These are phyloP conservation scores for Taenaris catops DNA, from an alignment of 2,888 invertebrate genomes.

Conservation along the genomic window DNA sequence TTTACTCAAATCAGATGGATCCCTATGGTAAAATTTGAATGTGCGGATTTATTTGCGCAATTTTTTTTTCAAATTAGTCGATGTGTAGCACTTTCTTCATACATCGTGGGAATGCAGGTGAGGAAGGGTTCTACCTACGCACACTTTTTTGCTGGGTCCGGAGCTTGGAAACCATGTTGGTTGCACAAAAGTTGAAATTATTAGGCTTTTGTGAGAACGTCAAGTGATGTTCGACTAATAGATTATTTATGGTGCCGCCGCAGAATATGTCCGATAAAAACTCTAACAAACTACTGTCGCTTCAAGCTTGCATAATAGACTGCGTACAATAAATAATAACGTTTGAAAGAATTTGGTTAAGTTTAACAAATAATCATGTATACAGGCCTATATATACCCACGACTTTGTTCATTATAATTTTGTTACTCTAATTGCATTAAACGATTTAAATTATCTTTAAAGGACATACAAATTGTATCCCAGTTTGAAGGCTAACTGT, in stretches of 20 bases:
- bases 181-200: conserved; percentile 70
- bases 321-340: too few relatives aligned
- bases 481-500: too few relatives aligned
- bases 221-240: conserved; percentile 72
- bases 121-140: conserved; percentile 64
- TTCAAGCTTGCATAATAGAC: too few relatives aligned
- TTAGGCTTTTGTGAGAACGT: conserved; percentile 65
- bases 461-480: too few relatives aligned
- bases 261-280: conserved; percentile 37
- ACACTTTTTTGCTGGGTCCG: conserved; percentile 46
- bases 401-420: too few relatives aligned
- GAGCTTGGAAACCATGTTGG: conserved; percentile 36
- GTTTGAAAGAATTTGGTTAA: too few relatives aligned
- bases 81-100: conserved; percentile 63
- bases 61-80: conserved; percentile 41
- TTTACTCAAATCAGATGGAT: conserved; percentile 54
- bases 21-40: conserved; percentile 60
- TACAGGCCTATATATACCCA: too few relatives aligned
- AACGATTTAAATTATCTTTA: too few relatives aligned
- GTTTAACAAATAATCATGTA: too few relatives aligned
- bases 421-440: too few relatives aligned
- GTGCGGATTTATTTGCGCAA: conserved; percentile 70
- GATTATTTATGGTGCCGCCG: conserved; percentile 72
- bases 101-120: conserved; percentile 77
- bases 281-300: neutral